These are phyloP conservation scores for Myotis planiceps DNA, from an alignment of 2,797 vertebrate species.

Conservation along the genomic window DNA sequence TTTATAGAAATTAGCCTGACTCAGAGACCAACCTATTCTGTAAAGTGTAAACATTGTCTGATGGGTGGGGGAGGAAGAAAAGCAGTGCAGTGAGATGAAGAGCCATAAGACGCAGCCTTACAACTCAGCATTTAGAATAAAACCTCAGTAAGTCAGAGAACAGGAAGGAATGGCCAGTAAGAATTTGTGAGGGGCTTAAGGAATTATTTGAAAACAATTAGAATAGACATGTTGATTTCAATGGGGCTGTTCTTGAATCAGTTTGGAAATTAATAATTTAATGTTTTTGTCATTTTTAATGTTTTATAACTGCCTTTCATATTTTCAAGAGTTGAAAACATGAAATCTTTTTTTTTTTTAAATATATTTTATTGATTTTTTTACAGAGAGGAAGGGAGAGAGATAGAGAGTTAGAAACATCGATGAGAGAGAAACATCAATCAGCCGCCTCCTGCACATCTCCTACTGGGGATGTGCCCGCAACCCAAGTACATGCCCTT, in stretches of 20 bases:
- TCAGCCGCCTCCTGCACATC: too few species aligned
- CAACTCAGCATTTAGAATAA: conserved; percentile 9
- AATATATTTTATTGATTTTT: too few species aligned
- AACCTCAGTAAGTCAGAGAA: background rate
- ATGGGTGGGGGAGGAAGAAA: background rate
- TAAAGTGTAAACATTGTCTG: background rate
- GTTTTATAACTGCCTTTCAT: conserved; percentile 27
- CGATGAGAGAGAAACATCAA: too few species aligned
- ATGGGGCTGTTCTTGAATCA: conserved; percentile 19
- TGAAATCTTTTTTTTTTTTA: too few species aligned
- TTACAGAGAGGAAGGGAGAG: too few species aligned
- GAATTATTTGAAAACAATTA: conserved; percentile 54
- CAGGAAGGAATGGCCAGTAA: conserved; percentile 2
- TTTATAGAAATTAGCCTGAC: conserved; percentile 41
- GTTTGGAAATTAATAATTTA: conserved; percentile 17
- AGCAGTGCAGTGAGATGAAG: background rate
- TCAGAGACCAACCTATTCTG: background rate
- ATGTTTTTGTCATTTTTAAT: conserved; percentile 46
- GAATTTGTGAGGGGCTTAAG: background rate
- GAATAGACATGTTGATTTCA: background rate
- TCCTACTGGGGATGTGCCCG: too few species aligned
- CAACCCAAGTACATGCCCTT: too few species aligned
- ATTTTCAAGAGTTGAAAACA: conserved; percentile 40
- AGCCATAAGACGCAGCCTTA: background rate
- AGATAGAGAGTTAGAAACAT: too few species aligned